Base-by-base conservation (phyloP, 2,113 vertebrate species). In the Chrysochloris asiatica region DNA sequence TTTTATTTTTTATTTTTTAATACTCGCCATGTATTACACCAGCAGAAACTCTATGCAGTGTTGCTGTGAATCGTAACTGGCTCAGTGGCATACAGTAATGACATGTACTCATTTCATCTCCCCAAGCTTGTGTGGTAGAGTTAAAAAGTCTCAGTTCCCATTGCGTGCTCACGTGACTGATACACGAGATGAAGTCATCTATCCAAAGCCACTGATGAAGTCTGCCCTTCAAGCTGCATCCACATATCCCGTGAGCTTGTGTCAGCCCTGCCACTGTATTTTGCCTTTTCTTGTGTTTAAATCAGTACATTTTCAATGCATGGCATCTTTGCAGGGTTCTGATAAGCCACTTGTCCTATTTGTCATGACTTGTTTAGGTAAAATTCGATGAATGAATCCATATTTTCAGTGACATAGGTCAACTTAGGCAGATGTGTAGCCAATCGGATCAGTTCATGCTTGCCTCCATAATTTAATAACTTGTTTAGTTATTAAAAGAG, bases 91-190 rank as follows among this genome's bases (percentile, higher is more conserved):
- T 52, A 2, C 1, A 47, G 65, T 14, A n/a, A n/a, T n/a, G n/a
- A n/a, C n/a, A 36, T 89, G 65, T 87, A 38, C 19, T 86, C 26
- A 56, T 59, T 86, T 75, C 63, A 67, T 91, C 16, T 86, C 26
- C 14, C 50, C 83, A 61, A 41, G 6, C 10, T 12, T 12, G n/a
- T 72, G 50, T n/a, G 12, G 4, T 36, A 28, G 13, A 52, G 4
- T 17, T 14, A 6, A 41, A 38, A 41, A 52, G 41, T 82, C 30
- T 93, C 50, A n/a, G 5, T n/a, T 93, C 56, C 30, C 6, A 3
- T 47, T n/a, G 67, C 77, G 77, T n/a, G n/a, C n/a, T 80, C 24
- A 65, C 5, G 22, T 85, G 54, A 78, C 69, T 22, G 54, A 56
- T 8, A 56, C 17, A 56, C 54, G n/a, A 56, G 54, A 56, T 56